Conservation (phyloP, 2,888 invertebrate genomes). For the Ochropleura plecta region DNA sequence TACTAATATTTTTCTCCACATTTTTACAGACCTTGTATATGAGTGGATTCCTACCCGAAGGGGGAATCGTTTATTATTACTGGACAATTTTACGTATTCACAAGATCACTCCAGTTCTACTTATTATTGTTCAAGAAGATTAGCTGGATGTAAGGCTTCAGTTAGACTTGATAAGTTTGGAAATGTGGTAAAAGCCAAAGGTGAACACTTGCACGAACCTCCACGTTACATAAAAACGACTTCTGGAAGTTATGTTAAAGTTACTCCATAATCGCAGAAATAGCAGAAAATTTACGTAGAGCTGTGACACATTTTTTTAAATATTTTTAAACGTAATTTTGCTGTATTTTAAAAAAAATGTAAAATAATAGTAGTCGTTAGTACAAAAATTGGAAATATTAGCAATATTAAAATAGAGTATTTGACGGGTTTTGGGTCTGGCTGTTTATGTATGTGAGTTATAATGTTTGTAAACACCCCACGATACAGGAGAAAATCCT, state of each 20-base stretch:
- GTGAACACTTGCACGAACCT: conserved; percentile 56
- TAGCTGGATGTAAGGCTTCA: conserved; percentile 53
- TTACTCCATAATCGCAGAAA: conserved; percentile 7
- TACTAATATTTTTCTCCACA: not conserved
- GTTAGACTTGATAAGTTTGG: conserved; percentile 54
- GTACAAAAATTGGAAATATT: no score
- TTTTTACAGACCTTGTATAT: conserved; percentile 46
- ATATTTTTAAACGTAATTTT: no score
- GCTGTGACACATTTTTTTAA: not conserved
- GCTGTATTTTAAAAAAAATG: no score
- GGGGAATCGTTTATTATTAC: conserved; percentile 49
- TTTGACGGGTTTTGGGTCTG: no score
- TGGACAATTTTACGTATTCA: conserved; percentile 54
- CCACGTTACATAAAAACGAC: conserved; percentile 54
- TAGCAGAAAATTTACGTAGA: not conserved
- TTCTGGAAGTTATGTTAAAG: conserved; percentile 58
- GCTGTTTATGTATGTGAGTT: no score
- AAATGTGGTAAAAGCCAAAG: conserved; percentile 1
- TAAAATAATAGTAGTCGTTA: no score
- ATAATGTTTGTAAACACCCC: no score
- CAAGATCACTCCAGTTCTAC: conserved; percentile 36
- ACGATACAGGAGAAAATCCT: no score
- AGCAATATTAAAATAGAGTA: no score
- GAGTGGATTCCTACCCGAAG: conserved; percentile 59
- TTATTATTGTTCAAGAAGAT: conserved; percentile 54